Base-by-base conservation (phyloP, 2,888 invertebrate genomes). In the Argyra leucocephala region DNA sequence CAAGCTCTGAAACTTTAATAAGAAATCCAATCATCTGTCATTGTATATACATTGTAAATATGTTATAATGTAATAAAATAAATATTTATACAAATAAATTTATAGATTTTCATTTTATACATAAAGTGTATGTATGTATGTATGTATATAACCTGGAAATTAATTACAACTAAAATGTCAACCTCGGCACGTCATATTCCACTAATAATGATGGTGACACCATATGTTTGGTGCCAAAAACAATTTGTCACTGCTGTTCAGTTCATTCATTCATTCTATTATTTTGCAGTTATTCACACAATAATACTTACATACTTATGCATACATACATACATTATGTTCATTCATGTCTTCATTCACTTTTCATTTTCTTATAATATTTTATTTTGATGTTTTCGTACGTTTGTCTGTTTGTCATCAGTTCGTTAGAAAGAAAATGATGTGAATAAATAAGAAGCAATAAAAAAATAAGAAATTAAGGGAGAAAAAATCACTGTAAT, bases 81-180 rank as follows among this genome's bases (percentile, higher is more conserved):
- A 4, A 6, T 31, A 6, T 7, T 6, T 26, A 31, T 6, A 4
- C 31, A 31, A 31, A 31, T 31, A 12, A 31, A 31, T 31, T 10
- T 31, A 31, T 6, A 4, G 7, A 31, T 31, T 2, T 31, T 31
- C 26, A 48, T 48, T 18, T n/a, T 48, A n/a, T 48, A 12, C 37
- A 37, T 12, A 37, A n/a, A n/a, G 10, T 31, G 31, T 37, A 37
- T 48, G 18, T 48, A 7, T 12, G 7, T 26, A 10, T 31, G 31
- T 31, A 31, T 48, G 5, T 18, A 48, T 18, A 18, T 48, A 48
- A 48, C 48, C 48, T 48, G 48, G 12, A 48, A 48, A 48, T 48
- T 48, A 48, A 48, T 48, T 48, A 48, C 18, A 48, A 48, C 48
- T 48, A 48, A n/a, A n/a, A 48, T 48, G 48, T 48, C 48, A 48